A percentile compares a stretch with the other conserved stretches of the same genome.
Evolutionary conservation across 2,888 invertebrate species (phyloP).

Genomic region (Steinernema carpocapsae): DNA sequence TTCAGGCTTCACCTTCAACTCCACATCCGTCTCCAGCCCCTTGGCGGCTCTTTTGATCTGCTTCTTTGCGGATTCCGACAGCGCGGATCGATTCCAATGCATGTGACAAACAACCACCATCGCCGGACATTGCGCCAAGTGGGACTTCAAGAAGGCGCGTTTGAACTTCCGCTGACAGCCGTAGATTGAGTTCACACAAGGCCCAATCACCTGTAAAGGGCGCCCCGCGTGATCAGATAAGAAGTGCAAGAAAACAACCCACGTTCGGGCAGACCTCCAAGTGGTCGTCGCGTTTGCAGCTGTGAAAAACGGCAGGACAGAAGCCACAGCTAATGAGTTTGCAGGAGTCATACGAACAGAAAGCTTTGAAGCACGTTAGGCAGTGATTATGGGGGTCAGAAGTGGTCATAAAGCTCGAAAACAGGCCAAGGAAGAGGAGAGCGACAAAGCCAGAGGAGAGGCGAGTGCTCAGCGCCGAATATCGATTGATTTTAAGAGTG

Average conservation of each 20-base stretch:
- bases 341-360: too few relatives aligned
- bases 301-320: slow-evolving; percentile 43
- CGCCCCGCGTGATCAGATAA: neutral
- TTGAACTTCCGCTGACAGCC: slow-evolving; percentile 42
- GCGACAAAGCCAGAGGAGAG: too few relatives aligned
- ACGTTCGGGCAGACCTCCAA: slow-evolving; percentile 45
- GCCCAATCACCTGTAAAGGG: neutral
- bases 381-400: too few relatives aligned
- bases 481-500: too few relatives aligned
- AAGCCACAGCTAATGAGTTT: slow-evolving; percentile 33
- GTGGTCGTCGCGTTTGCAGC: slow-evolving; percentile 50
- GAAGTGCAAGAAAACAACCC: neutral
- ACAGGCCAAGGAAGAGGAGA: too few relatives aligned
- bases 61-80: slow-evolving; percentile 38
- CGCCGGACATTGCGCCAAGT: slow-evolving; percentile 45
- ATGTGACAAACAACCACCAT: slow-evolving; percentile 43
- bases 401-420: too few relatives aligned
- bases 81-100: slow-evolving; percentile 44
- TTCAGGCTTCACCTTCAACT: neutral
- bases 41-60: slow-evolving; percentile 42
- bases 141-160: slow-evolving; percentile 37
- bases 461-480: too few relatives aligned
- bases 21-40: slow-evolving; percentile 25
- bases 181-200: slow-evolving; percentile 39
- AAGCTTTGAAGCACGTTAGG: too few relatives aligned